A percentile compares a stretch with the other conserved stretches of the same genome.
Conservation (phyloP, 2,888 invertebrate genomes). For the Brachylomia viminalis region DNA sequence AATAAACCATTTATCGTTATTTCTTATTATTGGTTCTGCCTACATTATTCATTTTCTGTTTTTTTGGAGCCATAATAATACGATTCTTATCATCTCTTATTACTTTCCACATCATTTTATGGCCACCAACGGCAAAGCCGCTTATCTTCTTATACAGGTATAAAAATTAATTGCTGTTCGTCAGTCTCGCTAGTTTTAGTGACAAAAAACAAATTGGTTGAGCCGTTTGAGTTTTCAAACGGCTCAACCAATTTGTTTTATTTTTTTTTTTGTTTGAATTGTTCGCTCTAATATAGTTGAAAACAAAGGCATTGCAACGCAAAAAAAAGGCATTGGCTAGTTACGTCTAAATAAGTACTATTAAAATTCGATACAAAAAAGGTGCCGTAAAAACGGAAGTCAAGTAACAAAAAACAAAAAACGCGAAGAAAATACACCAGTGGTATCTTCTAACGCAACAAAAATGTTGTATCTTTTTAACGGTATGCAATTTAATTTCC, state of each 20-base stretch:
- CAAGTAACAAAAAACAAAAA: conserved; percentile 68
- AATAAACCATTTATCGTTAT: neutral
- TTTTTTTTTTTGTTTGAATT: no score
- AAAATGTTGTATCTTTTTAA: conserved; percentile 79
- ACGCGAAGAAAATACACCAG: conserved; percentile 72
- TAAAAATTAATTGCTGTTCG: no score
- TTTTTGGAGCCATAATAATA: conserved; percentile 12
- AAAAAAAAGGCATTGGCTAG: no score
- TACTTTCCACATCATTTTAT: conserved; percentile 12
- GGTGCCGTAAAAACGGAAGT: conserved; percentile 60
- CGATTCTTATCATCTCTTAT: neutral
- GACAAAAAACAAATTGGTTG: no score
- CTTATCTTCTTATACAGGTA: no score
- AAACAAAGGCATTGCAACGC: no score
- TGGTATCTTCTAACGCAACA: conserved; percentile 77
- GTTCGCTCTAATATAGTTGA: no score
- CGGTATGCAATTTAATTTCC: conserved; percentile 82
- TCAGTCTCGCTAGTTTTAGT: no score
- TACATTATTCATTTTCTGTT: neutral
- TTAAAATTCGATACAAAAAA: conserved; percentile 56
- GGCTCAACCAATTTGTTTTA: no score
- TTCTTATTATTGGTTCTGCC: neutral
- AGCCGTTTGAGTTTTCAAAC: no score
- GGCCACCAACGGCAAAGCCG: conserved; percentile 12
- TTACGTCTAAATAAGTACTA: conserved; percentile 43